phyloP scores from a whole-genome alignment of 2,113 vertebrate species.

The Corynorhinus townsendii region DNA sequence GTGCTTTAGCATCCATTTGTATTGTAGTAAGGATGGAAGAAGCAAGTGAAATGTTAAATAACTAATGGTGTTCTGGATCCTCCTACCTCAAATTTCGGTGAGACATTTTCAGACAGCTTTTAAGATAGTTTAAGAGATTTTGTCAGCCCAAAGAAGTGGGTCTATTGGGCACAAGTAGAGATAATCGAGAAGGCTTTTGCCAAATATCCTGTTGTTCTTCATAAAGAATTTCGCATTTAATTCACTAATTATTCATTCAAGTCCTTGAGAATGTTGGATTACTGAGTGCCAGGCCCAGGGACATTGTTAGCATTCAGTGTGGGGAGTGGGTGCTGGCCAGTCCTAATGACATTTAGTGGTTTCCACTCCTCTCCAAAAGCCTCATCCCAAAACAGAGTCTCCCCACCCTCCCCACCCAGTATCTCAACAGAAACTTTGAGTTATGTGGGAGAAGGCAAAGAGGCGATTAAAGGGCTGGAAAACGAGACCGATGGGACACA shows the following conservation, averaged over 20 bases:
- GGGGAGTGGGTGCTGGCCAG: not conserved
- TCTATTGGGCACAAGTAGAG: not conserved
- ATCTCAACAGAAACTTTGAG: constrained; percentile 31
- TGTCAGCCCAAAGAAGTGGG: not conserved
- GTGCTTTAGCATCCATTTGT: not conserved
- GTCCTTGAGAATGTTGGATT: not conserved
- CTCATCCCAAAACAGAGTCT: not conserved
- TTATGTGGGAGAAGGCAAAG: constrained; percentile 50
- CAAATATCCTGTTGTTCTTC: not conserved
- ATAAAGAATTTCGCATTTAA: not conserved
- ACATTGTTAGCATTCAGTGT: not conserved
- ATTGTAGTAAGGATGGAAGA: not conserved
- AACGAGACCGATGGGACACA: constrained; percentile 58
- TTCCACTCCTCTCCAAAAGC: not conserved
- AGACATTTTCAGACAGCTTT: constrained; percentile 4
- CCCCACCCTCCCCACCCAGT: not conserved
- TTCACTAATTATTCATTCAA: not conserved
- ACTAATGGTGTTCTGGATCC: not conserved
- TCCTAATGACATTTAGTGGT: not conserved
- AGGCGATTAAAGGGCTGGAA: not conserved
- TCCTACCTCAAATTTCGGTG: not conserved
- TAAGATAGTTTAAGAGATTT: not conserved
- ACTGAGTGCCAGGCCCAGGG: not conserved
- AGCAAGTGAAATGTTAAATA: not conserved
- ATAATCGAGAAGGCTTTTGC: not conserved